Evolutionary conservation across 2,888 invertebrate species (phyloP).

Genomic region (Aporophyla nigra): DNA sequence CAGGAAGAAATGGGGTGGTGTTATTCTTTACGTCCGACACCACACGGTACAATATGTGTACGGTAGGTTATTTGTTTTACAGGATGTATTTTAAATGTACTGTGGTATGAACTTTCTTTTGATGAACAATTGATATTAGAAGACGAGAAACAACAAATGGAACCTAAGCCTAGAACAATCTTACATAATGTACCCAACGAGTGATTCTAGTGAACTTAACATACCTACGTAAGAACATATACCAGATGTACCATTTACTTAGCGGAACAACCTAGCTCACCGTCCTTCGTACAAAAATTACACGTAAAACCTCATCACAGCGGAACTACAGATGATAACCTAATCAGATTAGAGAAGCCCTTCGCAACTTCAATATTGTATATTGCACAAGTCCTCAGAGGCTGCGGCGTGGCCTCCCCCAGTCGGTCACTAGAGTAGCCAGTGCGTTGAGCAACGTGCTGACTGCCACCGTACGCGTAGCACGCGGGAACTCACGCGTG

Average conservation of each 20-base stretch:
- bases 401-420: conserved; percentile 69
- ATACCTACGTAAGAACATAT: neutral
- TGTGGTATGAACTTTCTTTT: conserved; percentile 11
- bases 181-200: neutral
- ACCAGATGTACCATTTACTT: no score
- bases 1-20: no score
- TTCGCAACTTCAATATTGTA: conserved; percentile 74
- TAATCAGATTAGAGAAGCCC: conserved; percentile 71
- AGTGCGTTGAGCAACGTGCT: conserved; percentile 70
- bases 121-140: neutral
- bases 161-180: no score
- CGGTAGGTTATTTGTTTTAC: conserved; percentile 7
- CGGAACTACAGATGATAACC: conserved; percentile 69
- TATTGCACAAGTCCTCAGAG: conserved; percentile 73
- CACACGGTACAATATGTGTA: no score
- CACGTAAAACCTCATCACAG: conserved; percentile 44
- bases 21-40: no score
- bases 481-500: conserved; percentile 73
- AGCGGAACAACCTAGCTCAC: neutral
- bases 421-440: conserved; percentile 66
- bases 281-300: neutral
- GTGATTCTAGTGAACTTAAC: neutral
- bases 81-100: neutral
- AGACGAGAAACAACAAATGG: no score
- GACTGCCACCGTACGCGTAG: conserved; percentile 64